Percentiles rank a stretch among this genome's conserved stretches.
Evolutionary conservation across 1,140 invertebrate species (phyloP).

Genomic region (Lucilia sericata): DNA sequence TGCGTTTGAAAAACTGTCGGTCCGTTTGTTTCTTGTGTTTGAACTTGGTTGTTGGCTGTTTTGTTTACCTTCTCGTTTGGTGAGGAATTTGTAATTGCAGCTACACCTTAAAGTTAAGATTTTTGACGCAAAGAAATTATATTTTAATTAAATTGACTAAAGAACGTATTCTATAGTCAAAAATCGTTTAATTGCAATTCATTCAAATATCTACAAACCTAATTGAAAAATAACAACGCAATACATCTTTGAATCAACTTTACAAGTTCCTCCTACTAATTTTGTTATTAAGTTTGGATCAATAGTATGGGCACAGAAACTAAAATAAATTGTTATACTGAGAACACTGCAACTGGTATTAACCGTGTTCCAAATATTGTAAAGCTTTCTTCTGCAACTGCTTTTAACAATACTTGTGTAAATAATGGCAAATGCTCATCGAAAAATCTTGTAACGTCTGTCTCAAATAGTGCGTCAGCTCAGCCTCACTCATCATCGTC

Average conservation of each 20-base stretch:
- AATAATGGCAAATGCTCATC: constrained; percentile 54
- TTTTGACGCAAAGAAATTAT: no score
- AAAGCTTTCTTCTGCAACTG: constrained; percentile 59
- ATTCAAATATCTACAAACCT: no score
- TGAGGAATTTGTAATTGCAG: neutral
- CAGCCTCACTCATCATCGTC: constrained; percentile 22
- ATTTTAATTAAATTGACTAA: no score
- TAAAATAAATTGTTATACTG: constrained; percentile 61
- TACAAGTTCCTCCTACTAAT: no score
- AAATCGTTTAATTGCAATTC: no score
- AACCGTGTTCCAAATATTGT: constrained; percentile 63
- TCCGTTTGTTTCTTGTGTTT: neutral
- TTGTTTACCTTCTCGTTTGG: neutral
- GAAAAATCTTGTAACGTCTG: constrained; percentile 53
- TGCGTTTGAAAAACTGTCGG: neutral
- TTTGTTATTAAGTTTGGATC: neutral
- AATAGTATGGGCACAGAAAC: constrained; percentile 67
- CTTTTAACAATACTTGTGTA: neutral
- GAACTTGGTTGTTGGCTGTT: neutral
- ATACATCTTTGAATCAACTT: no score
- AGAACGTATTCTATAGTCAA: no score
- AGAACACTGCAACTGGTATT: constrained; percentile 64
- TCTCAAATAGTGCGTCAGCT: constrained; percentile 50
- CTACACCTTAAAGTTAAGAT: neutral
- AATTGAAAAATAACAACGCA: no score